Conservation (phyloP, 2,888 invertebrate species). For the Polydrusus tereticollis region DNA sequence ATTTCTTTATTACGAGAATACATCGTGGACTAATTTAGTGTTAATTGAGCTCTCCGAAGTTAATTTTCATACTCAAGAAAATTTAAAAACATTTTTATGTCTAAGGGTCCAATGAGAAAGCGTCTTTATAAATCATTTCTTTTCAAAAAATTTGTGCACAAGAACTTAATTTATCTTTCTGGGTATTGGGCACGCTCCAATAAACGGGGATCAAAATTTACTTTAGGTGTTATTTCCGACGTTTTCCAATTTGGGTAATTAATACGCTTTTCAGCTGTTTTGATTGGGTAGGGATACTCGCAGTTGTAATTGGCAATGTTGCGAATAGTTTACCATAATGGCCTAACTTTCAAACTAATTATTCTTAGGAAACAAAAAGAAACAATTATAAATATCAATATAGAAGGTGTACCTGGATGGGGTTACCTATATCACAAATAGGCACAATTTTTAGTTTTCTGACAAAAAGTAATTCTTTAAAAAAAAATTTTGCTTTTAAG, state of each 20-base stretch:
- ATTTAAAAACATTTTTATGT: too few species aligned
- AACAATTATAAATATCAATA: background rate
- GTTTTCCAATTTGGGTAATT: constrained; percentile 45
- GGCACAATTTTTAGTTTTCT: too few species aligned
- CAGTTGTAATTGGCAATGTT: constrained; percentile 22
- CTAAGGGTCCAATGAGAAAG: background rate
- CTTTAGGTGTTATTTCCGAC: constrained; percentile 46
- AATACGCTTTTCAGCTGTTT: constrained; percentile 47
- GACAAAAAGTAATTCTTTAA: too few species aligned
- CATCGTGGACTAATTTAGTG: too few species aligned
- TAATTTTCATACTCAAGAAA: too few species aligned
- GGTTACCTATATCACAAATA: too few species aligned
- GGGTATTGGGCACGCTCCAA: constrained; percentile 29
- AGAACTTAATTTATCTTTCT: constrained; percentile 32
- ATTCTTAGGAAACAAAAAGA: background rate
- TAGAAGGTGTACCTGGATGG: too few species aligned
- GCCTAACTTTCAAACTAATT: background rate
- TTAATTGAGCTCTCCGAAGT: too few species aligned
- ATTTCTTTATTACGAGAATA: too few species aligned
- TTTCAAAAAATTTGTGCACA: background rate
- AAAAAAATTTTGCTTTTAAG: too few species aligned
- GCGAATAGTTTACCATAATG: constrained; percentile 29
- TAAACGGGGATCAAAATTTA: constrained; percentile 42
- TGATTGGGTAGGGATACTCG: constrained; percentile 28
- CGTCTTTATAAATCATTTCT: background rate